Evolutionary conservation across 2,113 vertebrate species (phyloP).

Genomic region (Prunella fulvescens): DNA sequence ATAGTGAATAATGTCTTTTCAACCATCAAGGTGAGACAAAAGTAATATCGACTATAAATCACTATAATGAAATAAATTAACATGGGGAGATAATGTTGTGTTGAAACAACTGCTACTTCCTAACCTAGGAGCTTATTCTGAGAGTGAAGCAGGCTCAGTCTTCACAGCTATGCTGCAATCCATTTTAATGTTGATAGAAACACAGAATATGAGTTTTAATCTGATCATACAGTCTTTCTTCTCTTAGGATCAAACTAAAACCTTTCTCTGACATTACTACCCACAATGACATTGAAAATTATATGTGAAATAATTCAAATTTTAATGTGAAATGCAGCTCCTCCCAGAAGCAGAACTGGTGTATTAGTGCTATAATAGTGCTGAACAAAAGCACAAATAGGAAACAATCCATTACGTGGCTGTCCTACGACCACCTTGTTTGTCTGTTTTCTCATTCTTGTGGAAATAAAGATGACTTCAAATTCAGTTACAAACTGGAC

Average conservation of each 20-base stretch:
- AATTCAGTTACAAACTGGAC: background rate
- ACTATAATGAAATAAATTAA: constrained; percentile 47
- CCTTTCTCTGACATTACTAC: background rate
- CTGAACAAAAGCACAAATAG: background rate
- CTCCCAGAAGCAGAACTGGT: background rate
- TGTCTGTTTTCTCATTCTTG: background rate
- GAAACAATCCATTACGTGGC: accelerated
- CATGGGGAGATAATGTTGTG: background rate
- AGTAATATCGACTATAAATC: background rate
- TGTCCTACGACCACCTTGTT: background rate
- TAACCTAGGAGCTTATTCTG: background rate
- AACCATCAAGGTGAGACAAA: constrained; percentile 39
- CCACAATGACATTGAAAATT: background rate
- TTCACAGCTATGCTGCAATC: background rate
- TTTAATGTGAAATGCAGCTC: background rate
- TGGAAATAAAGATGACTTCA: background rate
- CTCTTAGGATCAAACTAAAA: background rate
- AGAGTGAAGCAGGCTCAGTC: background rate
- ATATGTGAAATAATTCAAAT: background rate
- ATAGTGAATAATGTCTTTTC: constrained; percentile 31
- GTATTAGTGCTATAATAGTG: background rate
- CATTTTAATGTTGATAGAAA: background rate
- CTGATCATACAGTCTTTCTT: background rate
- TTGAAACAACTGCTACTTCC: background rate
- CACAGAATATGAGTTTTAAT: background rate